phyloP scores from a whole-genome alignment of 2,113 vertebrate genomes.

The Oceanodroma tethys region DNA sequence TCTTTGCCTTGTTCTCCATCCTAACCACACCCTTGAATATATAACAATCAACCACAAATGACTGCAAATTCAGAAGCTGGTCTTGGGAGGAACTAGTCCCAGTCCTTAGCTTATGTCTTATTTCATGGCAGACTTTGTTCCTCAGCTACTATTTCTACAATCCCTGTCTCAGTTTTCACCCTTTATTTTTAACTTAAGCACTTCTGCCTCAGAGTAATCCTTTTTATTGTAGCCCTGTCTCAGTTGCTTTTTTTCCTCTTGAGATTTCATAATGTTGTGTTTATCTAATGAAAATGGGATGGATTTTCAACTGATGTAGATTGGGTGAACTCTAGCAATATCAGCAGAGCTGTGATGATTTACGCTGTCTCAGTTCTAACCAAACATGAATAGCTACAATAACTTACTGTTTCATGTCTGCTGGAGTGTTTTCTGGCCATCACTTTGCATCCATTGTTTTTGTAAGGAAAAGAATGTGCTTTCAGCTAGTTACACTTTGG shows the following conservation, averaged over 20 bases:
- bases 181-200: not conserved
- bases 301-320: not conserved
- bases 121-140: not conserved
- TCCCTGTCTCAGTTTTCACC: not conserved
- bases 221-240: not conserved
- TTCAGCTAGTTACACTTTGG: not conserved
- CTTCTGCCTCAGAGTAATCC: not conserved
- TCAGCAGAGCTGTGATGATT: not conserved
- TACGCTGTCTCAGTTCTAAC: not conserved
- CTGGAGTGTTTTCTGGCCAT: not conserved
- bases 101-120: not conserved
- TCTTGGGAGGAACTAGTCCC: not conserved
- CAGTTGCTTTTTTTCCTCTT: not conserved
- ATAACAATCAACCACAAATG: not conserved
- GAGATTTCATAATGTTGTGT: fast-evolving
- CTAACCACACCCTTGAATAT: not conserved
- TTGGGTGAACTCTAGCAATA: not conserved
- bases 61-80: not conserved
- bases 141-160: not conserved
- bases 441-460: not conserved
- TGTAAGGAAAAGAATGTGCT: not conserved
- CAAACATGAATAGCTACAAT: not conserved
- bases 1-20: not conserved
- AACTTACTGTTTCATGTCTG: not conserved
- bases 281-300: not conserved